Evolutionary conservation across 2,888 invertebrate genomes (phyloP).

Genomic region (Busseola fusca): DNA sequence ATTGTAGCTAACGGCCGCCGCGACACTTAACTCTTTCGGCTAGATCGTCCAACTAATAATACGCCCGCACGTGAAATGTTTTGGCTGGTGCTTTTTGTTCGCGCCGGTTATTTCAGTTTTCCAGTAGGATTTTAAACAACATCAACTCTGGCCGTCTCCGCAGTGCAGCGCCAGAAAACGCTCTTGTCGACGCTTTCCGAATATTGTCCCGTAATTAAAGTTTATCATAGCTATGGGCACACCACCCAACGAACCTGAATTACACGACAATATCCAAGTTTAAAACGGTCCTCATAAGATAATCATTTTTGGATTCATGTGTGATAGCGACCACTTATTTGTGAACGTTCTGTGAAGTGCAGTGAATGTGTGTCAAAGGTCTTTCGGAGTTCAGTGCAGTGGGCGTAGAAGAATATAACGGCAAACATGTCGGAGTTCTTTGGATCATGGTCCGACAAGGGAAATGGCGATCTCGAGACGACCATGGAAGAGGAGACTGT

Average conservation of each 20-base stretch:
- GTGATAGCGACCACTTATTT: slow-evolving; percentile 63
- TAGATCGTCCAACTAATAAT: slow-evolving; percentile 89
- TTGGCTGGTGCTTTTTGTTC: slow-evolving; percentile 89
- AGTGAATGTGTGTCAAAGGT: slow-evolving; percentile 81
- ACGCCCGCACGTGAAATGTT: slow-evolving; percentile 88
- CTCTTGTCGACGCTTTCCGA: slow-evolving; percentile 54
- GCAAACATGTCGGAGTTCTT: slow-evolving; percentile 86
- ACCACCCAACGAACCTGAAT: slow-evolving; percentile 64
- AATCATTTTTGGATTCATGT: slow-evolving; percentile 58
- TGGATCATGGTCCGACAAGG: slow-evolving; percentile 81
- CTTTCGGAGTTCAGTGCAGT: slow-evolving; percentile 77
- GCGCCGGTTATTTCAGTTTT: slow-evolving; percentile 89
- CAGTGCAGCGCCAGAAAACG: slow-evolving; percentile 74
- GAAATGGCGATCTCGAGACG: slow-evolving; percentile 67
- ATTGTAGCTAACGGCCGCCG: slow-evolving; percentile 80
- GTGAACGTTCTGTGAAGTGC: slow-evolving; percentile 72
- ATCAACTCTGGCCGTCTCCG: slow-evolving; percentile 85
- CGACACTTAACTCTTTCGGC: slow-evolving; percentile 87
- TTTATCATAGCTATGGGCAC: slow-evolving; percentile 69
- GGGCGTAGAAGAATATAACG: slow-evolving; percentile 69
- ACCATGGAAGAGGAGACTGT: slow-evolving; percentile 75
- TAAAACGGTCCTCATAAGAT: slow-evolving; percentile 52
- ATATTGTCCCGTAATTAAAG: slow-evolving; percentile 60
- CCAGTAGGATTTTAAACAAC: slow-evolving; percentile 88
- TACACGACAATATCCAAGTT: slow-evolving; percentile 66